Evolutionary conservation across 2,797 vertebrate species (phyloP).

Genomic region (Mormyrus proboscirostris): DNA sequence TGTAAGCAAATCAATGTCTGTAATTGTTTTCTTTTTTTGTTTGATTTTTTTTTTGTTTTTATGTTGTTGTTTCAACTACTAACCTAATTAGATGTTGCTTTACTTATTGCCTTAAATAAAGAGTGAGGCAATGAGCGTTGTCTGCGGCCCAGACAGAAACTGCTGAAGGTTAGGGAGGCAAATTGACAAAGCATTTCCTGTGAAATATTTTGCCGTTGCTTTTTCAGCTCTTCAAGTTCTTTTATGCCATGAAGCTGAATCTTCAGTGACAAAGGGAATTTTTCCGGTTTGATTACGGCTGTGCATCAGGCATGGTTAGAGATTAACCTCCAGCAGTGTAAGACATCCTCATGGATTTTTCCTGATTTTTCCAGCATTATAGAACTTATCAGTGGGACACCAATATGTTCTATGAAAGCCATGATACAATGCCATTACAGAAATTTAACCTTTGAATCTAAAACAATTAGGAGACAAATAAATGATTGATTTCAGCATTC

Average conservation of each 20-base stretch:
- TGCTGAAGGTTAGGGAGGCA: background rate
- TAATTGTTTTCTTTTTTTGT: constrained; percentile 40
- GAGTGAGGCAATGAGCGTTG: constrained; percentile 22
- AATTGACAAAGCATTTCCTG: background rate
- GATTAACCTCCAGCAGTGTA: background rate
- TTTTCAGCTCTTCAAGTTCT: background rate
- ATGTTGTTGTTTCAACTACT: constrained; percentile 23
- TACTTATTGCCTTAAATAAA: constrained; percentile 43
- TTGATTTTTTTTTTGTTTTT: constrained; percentile 34
- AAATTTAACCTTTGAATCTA: background rate
- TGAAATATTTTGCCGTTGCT: background rate
- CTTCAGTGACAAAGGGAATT: constrained; percentile 7
- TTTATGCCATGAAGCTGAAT: background rate
- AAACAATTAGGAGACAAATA: background rate
- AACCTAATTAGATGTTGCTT: constrained; percentile 40
- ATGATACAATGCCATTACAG: background rate
- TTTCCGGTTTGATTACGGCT: background rate
- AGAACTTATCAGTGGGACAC: background rate
- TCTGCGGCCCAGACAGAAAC: background rate
- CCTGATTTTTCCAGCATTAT: background rate
- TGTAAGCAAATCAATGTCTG: constrained; percentile 50
- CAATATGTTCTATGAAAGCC: background rate
- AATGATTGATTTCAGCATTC: background rate
- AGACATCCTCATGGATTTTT: background rate
- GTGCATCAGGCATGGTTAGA: background rate